These are phyloP conservation scores for Sinonovacula constricta DNA, from an alignment of 1,140 invertebrate genomes.

Conservation along the genomic window DNA sequence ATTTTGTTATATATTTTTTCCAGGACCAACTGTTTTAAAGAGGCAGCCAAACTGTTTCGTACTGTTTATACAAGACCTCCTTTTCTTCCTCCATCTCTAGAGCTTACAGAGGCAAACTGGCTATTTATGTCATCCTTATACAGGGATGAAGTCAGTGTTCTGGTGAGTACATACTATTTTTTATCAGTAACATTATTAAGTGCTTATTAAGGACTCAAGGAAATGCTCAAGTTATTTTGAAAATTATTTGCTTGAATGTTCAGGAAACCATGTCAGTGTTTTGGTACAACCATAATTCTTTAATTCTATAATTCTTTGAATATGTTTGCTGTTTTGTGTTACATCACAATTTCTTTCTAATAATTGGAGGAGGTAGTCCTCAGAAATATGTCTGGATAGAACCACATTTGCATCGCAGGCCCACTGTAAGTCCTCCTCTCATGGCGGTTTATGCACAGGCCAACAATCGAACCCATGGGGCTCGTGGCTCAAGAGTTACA, in stretches of 20 bases:
- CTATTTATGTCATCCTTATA: slow-evolving; percentile 88
- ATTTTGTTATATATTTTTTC: no score
- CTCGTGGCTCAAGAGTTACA: no score
- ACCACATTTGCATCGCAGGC: no score
- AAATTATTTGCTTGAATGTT: no score
- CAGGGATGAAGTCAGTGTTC: slow-evolving; percentile 85
- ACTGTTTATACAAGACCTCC: slow-evolving; percentile 86
- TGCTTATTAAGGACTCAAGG: background rate
- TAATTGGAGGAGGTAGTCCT: no score
- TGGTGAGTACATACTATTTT: slow-evolving; percentile 72
- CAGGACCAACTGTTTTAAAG: slow-evolving; percentile 89
- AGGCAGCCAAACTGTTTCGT: slow-evolving; percentile 86
- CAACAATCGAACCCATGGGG: no score
- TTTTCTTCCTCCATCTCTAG: slow-evolving; percentile 86
- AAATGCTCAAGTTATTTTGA: no score
- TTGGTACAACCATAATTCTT: background rate
- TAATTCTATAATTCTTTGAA: background rate
- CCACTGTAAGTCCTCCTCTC: no score
- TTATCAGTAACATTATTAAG: background rate
- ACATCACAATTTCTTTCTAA: background rate
- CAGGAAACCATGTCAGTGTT: background rate
- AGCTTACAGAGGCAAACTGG: slow-evolving; percentile 89
- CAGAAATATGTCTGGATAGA: no score
- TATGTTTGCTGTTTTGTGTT: no score
- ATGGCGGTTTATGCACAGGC: no score